Evolutionary conservation across 2,113 vertebrate species (phyloP), one percentile per base, ranked within the genome.

Genomic region (Pimephales promelas): DNA sequence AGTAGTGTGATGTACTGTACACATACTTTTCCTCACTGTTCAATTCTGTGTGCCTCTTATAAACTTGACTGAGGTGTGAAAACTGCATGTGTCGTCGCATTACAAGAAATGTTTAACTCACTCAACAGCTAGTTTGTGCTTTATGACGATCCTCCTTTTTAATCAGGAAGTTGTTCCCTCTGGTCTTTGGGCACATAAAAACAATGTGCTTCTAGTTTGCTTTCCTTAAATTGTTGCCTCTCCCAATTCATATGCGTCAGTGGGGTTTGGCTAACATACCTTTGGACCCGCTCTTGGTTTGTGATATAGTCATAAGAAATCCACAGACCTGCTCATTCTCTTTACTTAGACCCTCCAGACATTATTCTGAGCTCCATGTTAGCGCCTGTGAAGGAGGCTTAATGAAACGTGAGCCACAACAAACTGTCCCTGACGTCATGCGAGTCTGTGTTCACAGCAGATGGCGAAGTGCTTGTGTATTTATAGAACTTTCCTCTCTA

Each of bases 401-500:
- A 86, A 88, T 82, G 81, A 87, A 87, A 87, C 36, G 10, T 16
- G 57, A 84, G 47, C 84, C 84, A 87, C 88, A 84, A 87, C 87
- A 88, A 83, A 87, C 86, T 61, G 3, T n/a, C 43, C 72, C 70
- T 88, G 89, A 88, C 87, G 86, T 90, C 89, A 88, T 71, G 28
- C 18, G 36, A 45, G 59, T 86, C 75, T 72, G 72, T 83, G 87
- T 84, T 84, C 71, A 82, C 80, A 64, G 77, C 56, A 76, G 71
- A 81, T 82, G 86, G 64, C 34, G 40, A 75, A 66, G 74, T 70
- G 24, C 83, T 79, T 75, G 52, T 64, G 66, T 68, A 79, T 79
- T 79, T 85, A 82, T 79, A 85, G 86, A 82, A 83, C 74, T 83
- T 87, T 82, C 81, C 76, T 56, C 47, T 66, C 73, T 47, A 57